Percentiles rank a stretch among this genome's conserved stretches.
These are phyloP conservation scores for Amphilophus citrinellus DNA, from an alignment of 2,113 vertebrate species.

Conservation along the genomic window DNA sequence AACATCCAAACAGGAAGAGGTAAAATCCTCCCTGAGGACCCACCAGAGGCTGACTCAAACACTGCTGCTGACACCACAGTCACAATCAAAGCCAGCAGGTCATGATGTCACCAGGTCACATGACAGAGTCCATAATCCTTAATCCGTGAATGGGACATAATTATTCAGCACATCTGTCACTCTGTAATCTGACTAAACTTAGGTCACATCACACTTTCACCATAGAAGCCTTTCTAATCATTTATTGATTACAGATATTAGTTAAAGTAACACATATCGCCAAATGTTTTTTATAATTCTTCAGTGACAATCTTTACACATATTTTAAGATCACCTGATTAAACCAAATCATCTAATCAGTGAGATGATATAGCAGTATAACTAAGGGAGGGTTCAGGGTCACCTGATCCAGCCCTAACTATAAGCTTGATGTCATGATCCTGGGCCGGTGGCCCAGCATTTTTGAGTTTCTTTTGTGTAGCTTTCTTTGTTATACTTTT, in stretches of 20 bases:
- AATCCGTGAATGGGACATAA: conserved; percentile 15
- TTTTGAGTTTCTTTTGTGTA: no score
- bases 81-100: conserved; percentile 1
- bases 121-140: background rate
- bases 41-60: background rate
- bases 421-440: no score
- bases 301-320: background rate
- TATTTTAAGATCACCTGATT: background rate
- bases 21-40: no score
- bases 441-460: no score
- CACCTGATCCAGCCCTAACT: no score
- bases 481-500: no score
- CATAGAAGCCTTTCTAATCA: conserved; percentile 9
- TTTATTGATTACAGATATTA: background rate
- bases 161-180: background rate
- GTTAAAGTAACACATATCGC: background rate
- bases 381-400: no score
- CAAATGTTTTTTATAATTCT: conserved; percentile 4
- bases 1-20: background rate
- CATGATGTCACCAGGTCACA: conserved; percentile 2
- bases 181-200: background rate
- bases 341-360: background rate
- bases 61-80: background rate
- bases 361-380: background rate
- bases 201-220: background rate